Base-by-base conservation (phyloP, 1,140 invertebrate genomes). In the Microplitis mediator region DNA sequence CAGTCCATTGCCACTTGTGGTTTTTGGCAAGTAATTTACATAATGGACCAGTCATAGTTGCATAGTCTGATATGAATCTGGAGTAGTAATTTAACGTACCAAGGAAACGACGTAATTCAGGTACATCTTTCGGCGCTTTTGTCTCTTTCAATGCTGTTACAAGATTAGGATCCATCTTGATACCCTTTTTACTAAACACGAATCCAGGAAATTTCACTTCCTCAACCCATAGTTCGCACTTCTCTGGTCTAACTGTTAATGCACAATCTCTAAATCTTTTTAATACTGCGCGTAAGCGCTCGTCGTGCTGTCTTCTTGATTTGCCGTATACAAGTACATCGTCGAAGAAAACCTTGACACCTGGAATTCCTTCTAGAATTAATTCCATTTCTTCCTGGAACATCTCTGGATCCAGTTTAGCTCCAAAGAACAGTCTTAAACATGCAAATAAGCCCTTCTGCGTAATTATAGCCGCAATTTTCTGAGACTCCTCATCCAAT, bases 331-430 rank as follows among this genome's bases (percentile, higher is more conserved):
- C n/a, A 4, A 39, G 36, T 14, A 69, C 11, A 13, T 69, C 67
- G 50, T 60, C 54, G 31, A 58, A 69, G 14, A 69, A 69, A 45
- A 58, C 34, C 4, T 39, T 35, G 3, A 69, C 67, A 5, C 67
- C 56, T 61, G 32, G n/a, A 45, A 69, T 69, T 23, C 35, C 56
- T 2, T 31, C 9, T 5, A 60, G 23, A 11, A 61, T 11, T 23
- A 23, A 61, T 14, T 69, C 56, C 67, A 69, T 60, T 16, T 60
- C 34, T 50, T n/a, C 36, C 16, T 69, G 67, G 16, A 69, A 69
- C 9, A 69, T 16, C 4, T 56, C 67, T 13, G 67, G 54, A 16
- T 36, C 54, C 45, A 56, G 51, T 23, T 54, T 5, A 0, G 45
- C 67, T 6, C 67, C 67, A 61, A 69, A 69, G 61, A 54, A 69